These are phyloP conservation scores for Proctacanthus coquilletti DNA, from an alignment of 1,140 invertebrate species.

Conservation along the genomic window DNA sequence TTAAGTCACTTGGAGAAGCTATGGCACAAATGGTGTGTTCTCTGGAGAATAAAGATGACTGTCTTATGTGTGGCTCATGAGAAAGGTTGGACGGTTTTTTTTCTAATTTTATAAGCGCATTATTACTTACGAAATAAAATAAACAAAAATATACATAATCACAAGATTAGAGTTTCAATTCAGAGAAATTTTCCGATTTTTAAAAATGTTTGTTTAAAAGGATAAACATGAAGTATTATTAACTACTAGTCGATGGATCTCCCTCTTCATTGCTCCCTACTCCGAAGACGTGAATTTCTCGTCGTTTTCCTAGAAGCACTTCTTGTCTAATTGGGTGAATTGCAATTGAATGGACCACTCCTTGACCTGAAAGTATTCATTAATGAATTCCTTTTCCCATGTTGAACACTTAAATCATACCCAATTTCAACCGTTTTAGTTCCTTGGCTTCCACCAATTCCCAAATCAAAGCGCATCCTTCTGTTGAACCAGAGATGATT, in stretches of 20 bases:
- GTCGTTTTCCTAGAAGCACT: slow-evolving; percentile 46
- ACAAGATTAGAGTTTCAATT: no score
- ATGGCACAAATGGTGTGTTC: slow-evolving; percentile 74
- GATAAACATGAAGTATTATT: no score
- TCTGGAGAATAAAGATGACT: slow-evolving; percentile 81
- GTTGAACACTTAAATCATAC: slow-evolving; percentile 14
- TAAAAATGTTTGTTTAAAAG: no score
- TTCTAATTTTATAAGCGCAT: no score
- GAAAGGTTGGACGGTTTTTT: no score
- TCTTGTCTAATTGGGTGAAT: slow-evolving; percentile 53
- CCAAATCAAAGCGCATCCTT: slow-evolving; percentile 76
- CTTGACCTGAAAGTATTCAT: slow-evolving; percentile 27
- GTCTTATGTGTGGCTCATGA: slow-evolving; percentile 61
- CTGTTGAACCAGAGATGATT: slow-evolving; percentile 74
- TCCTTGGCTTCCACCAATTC: slow-evolving; percentile 63
- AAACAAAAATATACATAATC: no score
- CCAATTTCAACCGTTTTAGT: slow-evolving; percentile 34
- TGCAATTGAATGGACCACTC: slow-evolving; percentile 48
- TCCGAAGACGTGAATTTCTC: slow-evolving; percentile 51
- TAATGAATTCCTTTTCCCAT: not conserved
- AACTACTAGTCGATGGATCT: no score
- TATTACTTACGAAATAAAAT: no score
- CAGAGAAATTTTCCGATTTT: no score
- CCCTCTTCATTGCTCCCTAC: no score
- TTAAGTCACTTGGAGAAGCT: slow-evolving; percentile 45